These are phyloP conservation scores for Orussus abietinus DNA, from an alignment of 1,140 invertebrate genomes.

Conservation along the genomic window DNA sequence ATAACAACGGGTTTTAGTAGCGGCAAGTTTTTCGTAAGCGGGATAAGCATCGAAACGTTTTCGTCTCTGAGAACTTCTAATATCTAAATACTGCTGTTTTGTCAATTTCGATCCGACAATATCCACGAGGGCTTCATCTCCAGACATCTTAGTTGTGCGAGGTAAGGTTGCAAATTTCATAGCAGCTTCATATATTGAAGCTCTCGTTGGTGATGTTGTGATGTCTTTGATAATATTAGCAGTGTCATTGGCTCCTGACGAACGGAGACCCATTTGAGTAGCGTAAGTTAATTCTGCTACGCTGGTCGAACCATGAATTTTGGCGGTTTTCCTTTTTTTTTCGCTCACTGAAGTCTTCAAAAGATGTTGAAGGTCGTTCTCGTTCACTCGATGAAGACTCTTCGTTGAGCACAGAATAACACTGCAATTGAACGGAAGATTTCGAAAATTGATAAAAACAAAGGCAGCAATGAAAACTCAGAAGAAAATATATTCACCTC, in stretches of 20 bases:
- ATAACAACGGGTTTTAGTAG: conserved; percentile 16
- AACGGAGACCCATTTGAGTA: conserved; percentile 14
- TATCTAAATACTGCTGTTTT: conserved; percentile 10
- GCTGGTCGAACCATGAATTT: not conserved
- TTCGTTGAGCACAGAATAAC: too few species aligned
- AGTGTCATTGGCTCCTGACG: conserved; percentile 2
- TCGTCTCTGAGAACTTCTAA: conserved; percentile 5
- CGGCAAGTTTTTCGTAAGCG: conserved; percentile 9
- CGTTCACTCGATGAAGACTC: too few species aligned
- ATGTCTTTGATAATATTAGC: conserved; percentile 7
- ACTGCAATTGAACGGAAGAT: not conserved
- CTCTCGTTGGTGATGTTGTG: conserved; percentile 1
- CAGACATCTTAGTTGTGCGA: conserved; percentile 12
- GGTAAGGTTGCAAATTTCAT: conserved; percentile 10
- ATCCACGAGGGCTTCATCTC: conserved; percentile 12
- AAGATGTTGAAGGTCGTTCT: conserved; percentile 2
- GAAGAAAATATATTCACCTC: too few species aligned
- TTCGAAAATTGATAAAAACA: too few species aligned
- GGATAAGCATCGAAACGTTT: conserved; percentile 13
- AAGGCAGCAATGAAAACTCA: too few species aligned
- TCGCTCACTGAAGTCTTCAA: conserved; percentile 11
- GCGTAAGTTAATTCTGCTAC: conserved; percentile 7
- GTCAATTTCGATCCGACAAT: conserved; percentile 12
- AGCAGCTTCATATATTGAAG: conserved; percentile 7
- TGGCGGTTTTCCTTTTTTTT: conserved; percentile 9